Conservation (phyloP, 1,140 invertebrate species). For the Pseudachorutes palmiensis region DNA sequence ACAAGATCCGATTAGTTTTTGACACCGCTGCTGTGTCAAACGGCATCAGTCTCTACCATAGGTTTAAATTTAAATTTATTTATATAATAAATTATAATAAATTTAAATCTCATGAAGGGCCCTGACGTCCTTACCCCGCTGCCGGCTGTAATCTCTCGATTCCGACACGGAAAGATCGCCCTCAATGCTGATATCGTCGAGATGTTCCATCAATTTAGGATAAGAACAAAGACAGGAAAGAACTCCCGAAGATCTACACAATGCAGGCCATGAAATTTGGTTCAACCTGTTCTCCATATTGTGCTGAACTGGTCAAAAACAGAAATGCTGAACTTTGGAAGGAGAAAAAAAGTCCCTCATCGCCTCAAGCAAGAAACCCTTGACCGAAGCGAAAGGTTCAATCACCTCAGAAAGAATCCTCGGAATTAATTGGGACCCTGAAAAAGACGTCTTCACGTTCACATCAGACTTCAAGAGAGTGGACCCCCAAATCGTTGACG, state of each 20-base stretch:
- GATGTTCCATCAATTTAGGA: no score
- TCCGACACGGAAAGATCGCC: no score
- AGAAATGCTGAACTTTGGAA: slow-evolving; percentile 16
- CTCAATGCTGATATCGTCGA: no score
- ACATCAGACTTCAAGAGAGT: slow-evolving; percentile 3
- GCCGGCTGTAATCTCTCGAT: no score
- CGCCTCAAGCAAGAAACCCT: not conserved
- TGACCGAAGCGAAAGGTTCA: not conserved
- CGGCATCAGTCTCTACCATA: not conserved
- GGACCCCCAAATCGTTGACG: not conserved
- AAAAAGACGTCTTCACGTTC: slow-evolving; percentile 16
- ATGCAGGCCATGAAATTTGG: slow-evolving; percentile 23
- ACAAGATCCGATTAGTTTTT: slow-evolving; percentile 16
- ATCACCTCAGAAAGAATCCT: not conserved
- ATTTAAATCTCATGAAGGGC: no score
- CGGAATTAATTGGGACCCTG: slow-evolving; percentile 14
- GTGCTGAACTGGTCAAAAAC: slow-evolving; percentile 23
- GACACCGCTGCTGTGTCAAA: not conserved
- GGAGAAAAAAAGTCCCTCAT: slow-evolving; percentile 14
- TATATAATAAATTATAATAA: not conserved
- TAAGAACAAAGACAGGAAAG: slow-evolving; percentile 8
- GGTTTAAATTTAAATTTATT: slow-evolving; percentile 13
- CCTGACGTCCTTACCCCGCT: no score
- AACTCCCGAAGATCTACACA: slow-evolving; percentile 5
- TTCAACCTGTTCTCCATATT: slow-evolving; percentile 24